Conservation (phyloP, 2,888 invertebrate species). For the Biston betularia region DNA sequence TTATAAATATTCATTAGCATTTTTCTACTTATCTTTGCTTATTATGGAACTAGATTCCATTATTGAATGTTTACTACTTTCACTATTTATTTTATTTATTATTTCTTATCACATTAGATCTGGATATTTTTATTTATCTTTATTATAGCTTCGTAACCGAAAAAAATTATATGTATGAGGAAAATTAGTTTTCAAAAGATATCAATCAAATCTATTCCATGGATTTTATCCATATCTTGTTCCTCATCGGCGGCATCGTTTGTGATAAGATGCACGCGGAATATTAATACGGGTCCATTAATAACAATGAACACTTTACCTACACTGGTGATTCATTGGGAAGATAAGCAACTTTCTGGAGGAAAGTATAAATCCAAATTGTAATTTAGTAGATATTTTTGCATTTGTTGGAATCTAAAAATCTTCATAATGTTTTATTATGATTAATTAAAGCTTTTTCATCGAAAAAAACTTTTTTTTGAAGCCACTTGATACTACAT, state of each 20-base stretch:
- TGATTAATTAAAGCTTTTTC: too few species aligned
- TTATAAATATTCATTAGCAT: too few species aligned
- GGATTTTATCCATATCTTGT: conserved; percentile 50
- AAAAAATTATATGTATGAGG: not conserved
- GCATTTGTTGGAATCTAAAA: not conserved
- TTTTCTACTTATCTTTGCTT: too few species aligned
- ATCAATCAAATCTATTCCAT: conserved; percentile 44
- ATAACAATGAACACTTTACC: conserved; percentile 61
- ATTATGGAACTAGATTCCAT: too few species aligned
- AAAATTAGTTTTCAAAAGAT: not conserved
- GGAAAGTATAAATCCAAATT: conserved; percentile 21
- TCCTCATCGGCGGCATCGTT: conserved; percentile 74
- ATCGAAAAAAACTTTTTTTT: too few species aligned
- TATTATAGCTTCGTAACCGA: too few species aligned
- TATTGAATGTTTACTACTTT: too few species aligned
- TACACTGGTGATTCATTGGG: conserved; percentile 57
- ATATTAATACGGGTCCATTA: conserved; percentile 70
- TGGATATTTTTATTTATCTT: too few species aligned
- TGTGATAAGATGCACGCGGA: conserved; percentile 71
- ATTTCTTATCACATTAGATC: too few species aligned
- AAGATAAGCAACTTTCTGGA: conserved; percentile 39
- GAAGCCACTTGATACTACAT: too few species aligned
- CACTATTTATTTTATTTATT: too few species aligned
- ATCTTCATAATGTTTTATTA: too few species aligned
- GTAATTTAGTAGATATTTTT: conserved; percentile 13